These are phyloP conservation scores for Phalacrocorax brasilianus DNA, from an alignment of 2,113 vertebrate genomes.

Conservation along the genomic window DNA sequence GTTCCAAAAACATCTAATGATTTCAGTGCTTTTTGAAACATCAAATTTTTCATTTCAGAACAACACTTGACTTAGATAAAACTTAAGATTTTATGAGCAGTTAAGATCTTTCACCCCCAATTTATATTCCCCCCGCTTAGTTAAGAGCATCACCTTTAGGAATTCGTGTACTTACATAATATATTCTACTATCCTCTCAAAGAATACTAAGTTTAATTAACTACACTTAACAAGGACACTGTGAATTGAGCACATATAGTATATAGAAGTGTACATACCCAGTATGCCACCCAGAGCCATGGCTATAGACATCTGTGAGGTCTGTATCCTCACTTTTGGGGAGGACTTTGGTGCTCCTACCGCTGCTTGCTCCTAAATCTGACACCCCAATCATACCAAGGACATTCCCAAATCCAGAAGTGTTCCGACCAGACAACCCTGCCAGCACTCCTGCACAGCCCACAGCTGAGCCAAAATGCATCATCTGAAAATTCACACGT, in stretches of 20 bases:
- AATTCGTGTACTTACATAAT: not conserved
- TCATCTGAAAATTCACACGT: slow-evolving; percentile 40
- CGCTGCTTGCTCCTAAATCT: slow-evolving; percentile 75
- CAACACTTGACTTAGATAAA: not conserved
- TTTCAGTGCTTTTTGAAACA: not conserved
- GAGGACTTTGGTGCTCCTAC: slow-evolving; percentile 73
- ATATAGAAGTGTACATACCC: not conserved
- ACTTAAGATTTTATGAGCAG: not conserved
- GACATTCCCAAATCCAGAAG: slow-evolving; percentile 74
- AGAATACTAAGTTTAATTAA: not conserved
- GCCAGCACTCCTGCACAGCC: slow-evolving; percentile 77
- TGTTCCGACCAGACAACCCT: slow-evolving; percentile 58
- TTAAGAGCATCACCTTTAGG: not conserved
- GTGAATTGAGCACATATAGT: not conserved
- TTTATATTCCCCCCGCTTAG: not conserved
- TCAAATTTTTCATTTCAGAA: not conserved
- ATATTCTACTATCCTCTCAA: not conserved
- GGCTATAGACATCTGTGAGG: slow-evolving; percentile 63
- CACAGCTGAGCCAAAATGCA: slow-evolving; percentile 74
- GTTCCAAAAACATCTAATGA: not conserved
- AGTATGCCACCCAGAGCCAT: slow-evolving; percentile 74
- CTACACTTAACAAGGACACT: not conserved
- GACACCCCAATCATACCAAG: slow-evolving; percentile 73
- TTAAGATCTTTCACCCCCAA: not conserved
- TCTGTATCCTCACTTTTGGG: slow-evolving; percentile 51